Evolutionary conservation across 1,140 invertebrate genomes (phyloP).

Genomic region (Olivierus martensii): DNA sequence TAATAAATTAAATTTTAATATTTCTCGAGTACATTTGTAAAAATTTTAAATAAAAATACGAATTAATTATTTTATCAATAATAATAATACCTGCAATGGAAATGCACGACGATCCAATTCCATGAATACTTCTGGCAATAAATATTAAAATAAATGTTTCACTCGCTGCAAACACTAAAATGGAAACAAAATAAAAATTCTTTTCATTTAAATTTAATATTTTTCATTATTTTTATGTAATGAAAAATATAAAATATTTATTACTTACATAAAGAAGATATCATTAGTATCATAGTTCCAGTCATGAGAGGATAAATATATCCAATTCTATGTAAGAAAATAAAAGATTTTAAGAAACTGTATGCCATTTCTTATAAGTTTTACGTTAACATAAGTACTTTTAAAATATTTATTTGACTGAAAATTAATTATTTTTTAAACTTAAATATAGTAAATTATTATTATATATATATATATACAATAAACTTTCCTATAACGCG

Average conservation of each 20-base stretch:
- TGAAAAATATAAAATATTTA: background rate
- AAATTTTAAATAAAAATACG: too few species aligned
- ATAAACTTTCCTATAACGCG: too few species aligned
- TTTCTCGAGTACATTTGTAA: too few species aligned
- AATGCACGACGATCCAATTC: constrained; percentile 67
- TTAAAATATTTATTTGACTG: too few species aligned
- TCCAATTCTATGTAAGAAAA: constrained; percentile 41
- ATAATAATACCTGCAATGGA: constrained; percentile 49
- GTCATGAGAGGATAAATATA: constrained; percentile 67
- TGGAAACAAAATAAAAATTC: constrained; percentile 5
- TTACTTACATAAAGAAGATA: constrained; percentile 15
- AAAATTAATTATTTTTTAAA: too few species aligned
- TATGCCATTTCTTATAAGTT: too few species aligned
- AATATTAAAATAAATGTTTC: constrained; percentile 56
- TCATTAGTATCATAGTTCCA: constrained; percentile 10
- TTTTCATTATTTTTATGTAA: too few species aligned
- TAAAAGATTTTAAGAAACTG: background rate
- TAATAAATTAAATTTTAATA: too few species aligned
- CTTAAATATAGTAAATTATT: too few species aligned
- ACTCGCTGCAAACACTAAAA: constrained; percentile 65
- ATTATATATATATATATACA: too few species aligned
- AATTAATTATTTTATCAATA: background rate
- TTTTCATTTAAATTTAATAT: too few species aligned
- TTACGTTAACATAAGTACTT: too few species aligned
- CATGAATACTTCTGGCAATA: constrained; percentile 67